phyloP scores from a whole-genome alignment of 2,888 invertebrate genomes.

The Priocnemis perturbator region DNA sequence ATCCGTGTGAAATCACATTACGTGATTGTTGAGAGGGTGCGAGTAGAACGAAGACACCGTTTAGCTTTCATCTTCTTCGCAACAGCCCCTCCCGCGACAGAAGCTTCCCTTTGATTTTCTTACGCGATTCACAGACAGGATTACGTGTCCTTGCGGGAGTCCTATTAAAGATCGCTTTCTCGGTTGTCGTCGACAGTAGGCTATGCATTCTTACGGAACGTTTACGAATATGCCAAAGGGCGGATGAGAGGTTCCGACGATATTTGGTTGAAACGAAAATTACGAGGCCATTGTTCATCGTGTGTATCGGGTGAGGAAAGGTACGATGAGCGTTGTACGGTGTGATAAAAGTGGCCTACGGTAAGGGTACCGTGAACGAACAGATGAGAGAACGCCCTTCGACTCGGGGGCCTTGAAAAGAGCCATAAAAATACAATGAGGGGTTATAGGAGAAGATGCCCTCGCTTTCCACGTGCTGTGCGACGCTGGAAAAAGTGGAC shows the following conservation, averaged over 20 bases:
- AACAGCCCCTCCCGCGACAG: neutral
- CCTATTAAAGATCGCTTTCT: too few relatives aligned
- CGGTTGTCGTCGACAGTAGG: too few relatives aligned
- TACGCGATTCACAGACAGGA: too few relatives aligned
- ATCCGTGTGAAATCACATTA: conserved; percentile 52
- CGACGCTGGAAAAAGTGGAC: conserved; percentile 18
- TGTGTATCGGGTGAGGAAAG: conserved; percentile 1
- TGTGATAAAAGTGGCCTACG: conserved; percentile 22
- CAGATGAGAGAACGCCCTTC: conserved; percentile 52
- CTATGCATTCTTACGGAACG: too few relatives aligned
- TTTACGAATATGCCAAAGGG: too few relatives aligned
- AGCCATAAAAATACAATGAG: conserved; percentile 58
- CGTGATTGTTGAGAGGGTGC: conserved; percentile 29
- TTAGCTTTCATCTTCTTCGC: conserved; percentile 5
- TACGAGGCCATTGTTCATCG: neutral
- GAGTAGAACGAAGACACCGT: neutral
- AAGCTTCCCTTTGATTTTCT: neutral
- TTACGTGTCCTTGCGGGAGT: too few relatives aligned
- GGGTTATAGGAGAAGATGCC: conserved; percentile 43
- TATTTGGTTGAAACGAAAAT: neutral
- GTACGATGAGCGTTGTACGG: conserved; percentile 2
- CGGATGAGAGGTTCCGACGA: too few relatives aligned
- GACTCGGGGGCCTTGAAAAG: conserved; percentile 50
- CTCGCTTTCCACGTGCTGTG: conserved; percentile 35
- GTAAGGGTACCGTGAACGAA: conserved; percentile 13